Conservation (phyloP, 2,888 invertebrate genomes). For the Branchipolynoe longqiensis region DNA sequence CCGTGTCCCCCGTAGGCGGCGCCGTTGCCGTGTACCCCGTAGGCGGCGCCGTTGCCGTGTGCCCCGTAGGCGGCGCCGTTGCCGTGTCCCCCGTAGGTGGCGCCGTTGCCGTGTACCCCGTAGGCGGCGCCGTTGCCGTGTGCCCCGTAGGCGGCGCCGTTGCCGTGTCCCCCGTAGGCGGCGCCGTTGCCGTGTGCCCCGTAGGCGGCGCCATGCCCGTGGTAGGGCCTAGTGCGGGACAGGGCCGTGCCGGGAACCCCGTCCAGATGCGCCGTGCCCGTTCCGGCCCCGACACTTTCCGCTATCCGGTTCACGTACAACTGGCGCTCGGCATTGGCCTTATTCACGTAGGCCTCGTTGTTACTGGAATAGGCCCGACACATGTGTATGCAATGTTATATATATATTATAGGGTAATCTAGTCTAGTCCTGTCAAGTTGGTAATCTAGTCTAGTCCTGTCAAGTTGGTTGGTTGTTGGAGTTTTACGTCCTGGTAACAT, state of each 20-base stretch:
- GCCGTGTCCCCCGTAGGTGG: neutral
- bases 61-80: neutral
- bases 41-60: neutral
- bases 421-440: no score
- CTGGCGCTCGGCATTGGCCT: neutral
- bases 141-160: neutral
- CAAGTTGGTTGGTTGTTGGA: no score
- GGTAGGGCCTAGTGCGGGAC: neutral
- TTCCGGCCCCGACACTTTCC: neutral
- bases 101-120: neutral
- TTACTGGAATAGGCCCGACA: no score
- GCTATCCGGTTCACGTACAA: conserved; percentile 13
- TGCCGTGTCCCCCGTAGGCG: neutral
- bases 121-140: neutral
- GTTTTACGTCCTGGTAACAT: no score
- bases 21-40: neutral
- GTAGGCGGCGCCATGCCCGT: neutral
- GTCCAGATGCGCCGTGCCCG: conserved; percentile 7
- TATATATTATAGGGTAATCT: no score
- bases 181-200: neutral
- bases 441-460: no score
- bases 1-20: conserved; percentile 1
- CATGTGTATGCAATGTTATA: no score
- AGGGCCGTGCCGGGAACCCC: conserved; percentile 28
- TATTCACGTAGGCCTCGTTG: conserved; percentile 14